Base-by-base conservation (phyloP, 1,140 invertebrate species). In the Adelges cooleyi region DNA sequence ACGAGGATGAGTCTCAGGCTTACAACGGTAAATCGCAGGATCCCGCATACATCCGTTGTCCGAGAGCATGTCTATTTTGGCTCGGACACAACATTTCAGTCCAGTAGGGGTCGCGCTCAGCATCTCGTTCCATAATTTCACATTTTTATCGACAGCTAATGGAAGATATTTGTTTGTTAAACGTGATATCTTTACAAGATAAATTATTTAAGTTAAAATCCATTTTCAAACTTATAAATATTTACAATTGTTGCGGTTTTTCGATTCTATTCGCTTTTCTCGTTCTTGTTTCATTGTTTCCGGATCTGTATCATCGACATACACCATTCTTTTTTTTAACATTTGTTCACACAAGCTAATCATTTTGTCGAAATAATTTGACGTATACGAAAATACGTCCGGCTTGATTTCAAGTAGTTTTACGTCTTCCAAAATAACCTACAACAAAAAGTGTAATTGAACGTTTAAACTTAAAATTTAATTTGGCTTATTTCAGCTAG, bases 1-100 rank as follows among this genome's bases (percentile, higher is more conserved):
- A 33, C 87, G 78, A 2, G 95, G 88, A 82, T 99, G 97, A 10
- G 82, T 77, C 75, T 98, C 94, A 67, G 84, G 83, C 76, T 99
- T 99, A 77, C 95, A 99, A n/a, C 97, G 80, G 75, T 98, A 99
- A 70, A 99, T 96, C 8, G 95, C 98, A n/a, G 97, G 97, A 80
- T 99, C 97, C 44, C 97, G 80, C 82, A 99, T 79, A 72, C 95
- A 98, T 0, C 97, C 97, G 77, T 99, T 99, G 22, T 84, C 78
- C 0, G 93, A 96, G 67, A 86, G 81, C 91, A 98, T 98, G 76
- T 98, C 92, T 68, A 99, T 97, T 79, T 98, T 99, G 0, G 95
- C 95, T 66, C 96, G 81, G 0, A 99, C 90, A 75, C 92, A 96
- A 73, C 88, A 96, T 71, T 86, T 84, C 66, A 87, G 81, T 0